These are phyloP conservation scores for Acleris cristana DNA, from an alignment of 2,888 invertebrate species.

Conservation along the genomic window DNA sequence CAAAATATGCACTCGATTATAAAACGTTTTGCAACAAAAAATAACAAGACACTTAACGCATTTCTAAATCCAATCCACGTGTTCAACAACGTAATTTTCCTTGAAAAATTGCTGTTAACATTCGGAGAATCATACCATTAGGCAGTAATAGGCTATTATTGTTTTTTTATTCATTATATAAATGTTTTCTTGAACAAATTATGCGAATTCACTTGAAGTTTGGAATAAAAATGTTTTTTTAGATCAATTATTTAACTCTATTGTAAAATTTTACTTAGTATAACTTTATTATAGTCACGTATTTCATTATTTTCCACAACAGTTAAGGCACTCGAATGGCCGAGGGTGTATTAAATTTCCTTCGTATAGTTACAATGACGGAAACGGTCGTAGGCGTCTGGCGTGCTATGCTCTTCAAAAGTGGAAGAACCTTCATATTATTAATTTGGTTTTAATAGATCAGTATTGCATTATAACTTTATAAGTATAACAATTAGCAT, in stretches of 20 bases:
- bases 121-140: neutral
- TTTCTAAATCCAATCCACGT: conserved; percentile 1
- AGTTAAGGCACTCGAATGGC: conserved; percentile 39
- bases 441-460: no score
- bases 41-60: conserved; percentile 5
- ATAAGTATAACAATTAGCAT: no score
- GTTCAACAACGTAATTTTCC: neutral
- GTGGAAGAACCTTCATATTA: conserved; percentile 21
- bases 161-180: no score
- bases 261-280: no score
- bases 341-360: conserved; percentile 62
- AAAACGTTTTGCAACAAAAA: neutral
- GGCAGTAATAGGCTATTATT: neutral
- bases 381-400: conserved; percentile 39
- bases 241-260: no score
- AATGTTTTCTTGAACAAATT: no score
- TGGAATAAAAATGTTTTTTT: no score
- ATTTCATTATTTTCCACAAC: neutral
- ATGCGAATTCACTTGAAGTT: no score
- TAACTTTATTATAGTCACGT: neutral
- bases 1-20: neutral
- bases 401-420: conserved; percentile 27
- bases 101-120: neutral
- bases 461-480: no score
- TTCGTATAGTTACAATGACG: conserved; percentile 48